Evolutionary conservation across 2,113 vertebrate genomes (phyloP), one percentile per base, ranked within the genome.

Genomic region (Rissa tridactyla): DNA sequence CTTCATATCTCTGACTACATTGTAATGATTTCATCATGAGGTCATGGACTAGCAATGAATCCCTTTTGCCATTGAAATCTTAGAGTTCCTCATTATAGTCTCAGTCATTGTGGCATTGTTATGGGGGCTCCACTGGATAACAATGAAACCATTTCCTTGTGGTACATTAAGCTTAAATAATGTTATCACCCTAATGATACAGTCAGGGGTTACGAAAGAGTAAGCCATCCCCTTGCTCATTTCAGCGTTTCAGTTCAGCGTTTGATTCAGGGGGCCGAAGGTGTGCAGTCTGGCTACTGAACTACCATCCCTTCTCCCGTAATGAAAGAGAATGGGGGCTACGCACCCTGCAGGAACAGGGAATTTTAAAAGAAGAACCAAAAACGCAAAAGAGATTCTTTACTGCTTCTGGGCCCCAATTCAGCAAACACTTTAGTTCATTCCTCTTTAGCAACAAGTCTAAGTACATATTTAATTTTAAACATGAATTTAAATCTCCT

Each of bases 11-110:
- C 79, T 87, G 88, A 87, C 93, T 91, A 81, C 88, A 94, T 86
- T 97, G 88, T 94, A 96, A 94, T 96, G 96, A 95, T 92, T 96
- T 96, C 95, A 91, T 91, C 20, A 21, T 82, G 93, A 95, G 97
- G 93, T 95, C 95, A 92, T 46, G 89, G 93, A 93, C 90, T 88
- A 96, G 83, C 83, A 94, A 89, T 86, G 90, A 88, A 93, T 89
- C 55, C 90, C 70, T 90, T 95, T 92, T 91, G 66, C 83, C 90
- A 91, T 1, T 88, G 90, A 93, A 93, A 95, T 94, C 91, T 78
- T 86, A 42, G 55, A 52, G 54, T 57, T 96, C 88, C 91, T 96
- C 86, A 93, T 96, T 97, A 96, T 38, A 96, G 66, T 55, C 70
- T 81, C 88, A 80, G 78, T 75, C 93, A 94, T 55, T 11, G 3